phyloP scores from a whole-genome alignment of 2,888 invertebrate genomes.

The Disparrhopalites patrizii region DNA sequence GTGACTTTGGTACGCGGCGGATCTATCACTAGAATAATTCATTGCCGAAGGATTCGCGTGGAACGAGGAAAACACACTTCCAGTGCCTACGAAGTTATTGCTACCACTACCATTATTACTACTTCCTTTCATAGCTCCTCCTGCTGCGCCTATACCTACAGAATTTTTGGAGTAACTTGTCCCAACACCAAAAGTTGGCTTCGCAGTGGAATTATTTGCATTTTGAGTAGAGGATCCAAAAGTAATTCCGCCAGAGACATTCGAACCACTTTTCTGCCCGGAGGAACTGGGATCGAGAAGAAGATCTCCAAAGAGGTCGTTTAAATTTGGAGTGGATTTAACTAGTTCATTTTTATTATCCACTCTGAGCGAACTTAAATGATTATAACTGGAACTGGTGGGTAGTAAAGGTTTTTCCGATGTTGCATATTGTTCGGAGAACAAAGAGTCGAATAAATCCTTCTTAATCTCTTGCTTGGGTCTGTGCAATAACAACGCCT shows the following conservation, averaged over 20 bases:
- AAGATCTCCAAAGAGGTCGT: slow-evolving; percentile 24
- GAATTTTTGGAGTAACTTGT: background rate
- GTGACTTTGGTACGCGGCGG: background rate
- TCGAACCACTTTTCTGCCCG: background rate
- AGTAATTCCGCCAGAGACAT: background rate
- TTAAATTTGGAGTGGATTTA: slow-evolving; percentile 27
- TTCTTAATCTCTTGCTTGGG: slow-evolving; percentile 8
- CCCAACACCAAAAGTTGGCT: background rate
- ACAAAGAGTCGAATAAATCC: slow-evolving; percentile 17
- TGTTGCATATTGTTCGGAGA: slow-evolving; percentile 12
- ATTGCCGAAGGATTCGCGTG: background rate
- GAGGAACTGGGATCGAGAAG: background rate
- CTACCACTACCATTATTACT: background rate
- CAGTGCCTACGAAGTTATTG: background rate
- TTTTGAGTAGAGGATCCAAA: background rate
- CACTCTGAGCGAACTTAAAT: slow-evolving; percentile 15
- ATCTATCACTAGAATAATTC: background rate
- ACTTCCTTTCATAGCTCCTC: background rate
- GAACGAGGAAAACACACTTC: background rate
- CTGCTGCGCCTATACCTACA: no score
- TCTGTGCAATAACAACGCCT: background rate
- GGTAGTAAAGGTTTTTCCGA: slow-evolving; percentile 23
- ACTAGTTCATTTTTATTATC: slow-evolving; percentile 17
- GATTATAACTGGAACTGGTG: slow-evolving; percentile 25
- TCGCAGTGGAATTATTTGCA: no score